Evolutionary conservation across 2,888 invertebrate species (phyloP).

Genomic region (Stegophylla sp.): DNA sequence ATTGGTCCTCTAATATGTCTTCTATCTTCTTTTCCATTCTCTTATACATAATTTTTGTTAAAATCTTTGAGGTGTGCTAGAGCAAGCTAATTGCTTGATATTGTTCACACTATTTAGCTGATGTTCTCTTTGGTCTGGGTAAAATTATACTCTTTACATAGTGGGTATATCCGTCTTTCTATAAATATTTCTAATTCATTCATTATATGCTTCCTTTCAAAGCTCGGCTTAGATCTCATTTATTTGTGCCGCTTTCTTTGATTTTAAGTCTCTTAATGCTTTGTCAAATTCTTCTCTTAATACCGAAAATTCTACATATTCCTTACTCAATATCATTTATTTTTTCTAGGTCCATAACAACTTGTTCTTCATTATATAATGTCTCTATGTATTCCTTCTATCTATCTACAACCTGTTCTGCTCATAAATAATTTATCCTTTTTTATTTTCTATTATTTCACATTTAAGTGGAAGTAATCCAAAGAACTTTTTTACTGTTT

Average conservation of each 20-base stretch:
- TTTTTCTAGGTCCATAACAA: not conserved
- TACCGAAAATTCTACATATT: not conserved
- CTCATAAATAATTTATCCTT: constrained; percentile 7
- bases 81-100: constrained; percentile 28
- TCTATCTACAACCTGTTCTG: constrained; percentile 17
- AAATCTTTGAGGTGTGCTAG: too few species aligned
- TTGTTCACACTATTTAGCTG: constrained; percentile 21
- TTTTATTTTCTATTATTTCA: constrained; percentile 9
- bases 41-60: too few species aligned
- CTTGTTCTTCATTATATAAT: constrained; percentile 11
- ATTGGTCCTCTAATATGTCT: constrained; percentile 34
- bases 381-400: constrained; percentile 1
- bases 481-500: too few species aligned
- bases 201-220: not conserved
- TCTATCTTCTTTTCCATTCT: too few species aligned
- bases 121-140: constrained; percentile 3
- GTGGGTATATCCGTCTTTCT: constrained; percentile 19
- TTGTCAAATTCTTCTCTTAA: constrained; percentile 25
- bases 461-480: too few species aligned
- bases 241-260: constrained; percentile 23
- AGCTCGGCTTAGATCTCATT: constrained; percentile 18
- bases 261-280: constrained; percentile 19
- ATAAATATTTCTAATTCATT: constrained; percentile 23
- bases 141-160: constrained; percentile 19
- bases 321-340: too few species aligned